phyloP scores from a whole-genome alignment of 2,888 invertebrate genomes.

The Seira ritae region DNA sequence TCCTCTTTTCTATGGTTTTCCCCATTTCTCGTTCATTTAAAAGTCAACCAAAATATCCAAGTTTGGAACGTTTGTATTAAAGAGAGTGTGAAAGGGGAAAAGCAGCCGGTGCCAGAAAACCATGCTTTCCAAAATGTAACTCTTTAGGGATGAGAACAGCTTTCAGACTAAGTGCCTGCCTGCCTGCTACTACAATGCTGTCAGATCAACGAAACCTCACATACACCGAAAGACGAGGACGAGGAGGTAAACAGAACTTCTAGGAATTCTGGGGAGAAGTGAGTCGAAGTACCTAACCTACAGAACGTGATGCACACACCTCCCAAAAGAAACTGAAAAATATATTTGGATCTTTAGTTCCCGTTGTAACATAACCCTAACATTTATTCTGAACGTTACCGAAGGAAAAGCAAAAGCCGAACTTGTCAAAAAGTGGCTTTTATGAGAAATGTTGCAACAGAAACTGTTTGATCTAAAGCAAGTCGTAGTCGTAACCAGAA shows the following conservation, averaged over 20 bases:
- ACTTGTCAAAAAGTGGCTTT: conserved; percentile 52
- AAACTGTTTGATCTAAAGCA: conserved; percentile 1
- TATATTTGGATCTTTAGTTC: neutral
- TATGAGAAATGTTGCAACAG: conserved; percentile 42
- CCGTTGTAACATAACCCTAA: too few species aligned
- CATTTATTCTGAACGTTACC: neutral
- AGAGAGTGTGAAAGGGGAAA: conserved; percentile 30
- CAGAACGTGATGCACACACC: neutral
- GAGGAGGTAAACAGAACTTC: neutral
- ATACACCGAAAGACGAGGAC: neutral
- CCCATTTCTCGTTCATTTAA: conserved; percentile 22
- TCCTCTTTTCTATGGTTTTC: conserved; percentile 18
- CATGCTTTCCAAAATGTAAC: neutral
- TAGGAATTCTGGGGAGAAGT: neutral
- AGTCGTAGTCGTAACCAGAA: neutral
- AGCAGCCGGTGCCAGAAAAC: conserved; percentile 44
- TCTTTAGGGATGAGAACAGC: neutral
- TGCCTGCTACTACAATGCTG: neutral
- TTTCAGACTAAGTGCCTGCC: neutral
- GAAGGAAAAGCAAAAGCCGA: conserved; percentile 1
- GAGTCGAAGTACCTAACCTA: neutral
- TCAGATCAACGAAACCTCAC: conserved; percentile 7
- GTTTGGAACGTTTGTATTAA: neutral
- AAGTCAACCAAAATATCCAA: neutral
- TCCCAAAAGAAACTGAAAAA: neutral